Conservation (phyloP, 53 echinoderm and acorn worm genomes). For the Echinarachnius parma region DNA sequence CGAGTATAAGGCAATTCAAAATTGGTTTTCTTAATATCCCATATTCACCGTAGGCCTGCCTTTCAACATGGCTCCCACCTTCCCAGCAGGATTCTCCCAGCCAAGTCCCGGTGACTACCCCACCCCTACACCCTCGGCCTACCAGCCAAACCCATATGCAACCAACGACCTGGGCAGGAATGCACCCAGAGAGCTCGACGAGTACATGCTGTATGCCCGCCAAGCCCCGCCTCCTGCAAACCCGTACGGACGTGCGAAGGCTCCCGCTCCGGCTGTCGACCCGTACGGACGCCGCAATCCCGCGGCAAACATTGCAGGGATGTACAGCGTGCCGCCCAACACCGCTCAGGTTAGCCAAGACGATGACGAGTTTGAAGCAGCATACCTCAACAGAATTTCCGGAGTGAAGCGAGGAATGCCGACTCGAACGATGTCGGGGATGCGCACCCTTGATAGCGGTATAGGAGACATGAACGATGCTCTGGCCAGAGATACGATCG, state of each 20-base stretch:
- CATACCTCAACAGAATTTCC: neutral
- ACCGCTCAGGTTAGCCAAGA: slow-evolving; percentile 68
- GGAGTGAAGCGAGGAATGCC: neutral
- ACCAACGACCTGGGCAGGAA: slow-evolving; percentile 10
- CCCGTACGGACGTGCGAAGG: slow-evolving; percentile 36
- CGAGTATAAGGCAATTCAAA: too few species aligned
- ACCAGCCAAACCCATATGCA: slow-evolving; percentile 59
- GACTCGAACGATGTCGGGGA: slow-evolving; percentile 1
- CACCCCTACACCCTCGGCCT: slow-evolving; percentile 41
- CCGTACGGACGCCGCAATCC: slow-evolving; percentile 27
- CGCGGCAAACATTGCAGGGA: too few species aligned
- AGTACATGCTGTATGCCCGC: slow-evolving; percentile 39
- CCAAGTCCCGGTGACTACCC: slow-evolving; percentile 48
- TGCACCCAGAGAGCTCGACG: neutral
- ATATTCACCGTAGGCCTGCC: slow-evolving; percentile 41
- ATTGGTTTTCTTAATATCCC: too few species aligned
- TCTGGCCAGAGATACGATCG: slow-evolving; percentile 5
- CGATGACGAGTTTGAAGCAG: slow-evolving; percentile 49
- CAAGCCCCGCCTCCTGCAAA: slow-evolving; percentile 18
- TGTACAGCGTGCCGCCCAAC: slow-evolving; percentile 85
- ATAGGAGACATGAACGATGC: slow-evolving; percentile 38
- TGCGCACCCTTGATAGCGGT: slow-evolving; percentile 32
- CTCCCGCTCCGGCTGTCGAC: slow-evolving; percentile 24
- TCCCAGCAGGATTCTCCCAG: slow-evolving; percentile 66
- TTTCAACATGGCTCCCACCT: slow-evolving; percentile 64